A percentile compares a stretch with the other conserved stretches of the same genome.
Evolutionary conservation across 1,140 invertebrate species (phyloP).

Genomic region (Heliconius congener): DNA sequence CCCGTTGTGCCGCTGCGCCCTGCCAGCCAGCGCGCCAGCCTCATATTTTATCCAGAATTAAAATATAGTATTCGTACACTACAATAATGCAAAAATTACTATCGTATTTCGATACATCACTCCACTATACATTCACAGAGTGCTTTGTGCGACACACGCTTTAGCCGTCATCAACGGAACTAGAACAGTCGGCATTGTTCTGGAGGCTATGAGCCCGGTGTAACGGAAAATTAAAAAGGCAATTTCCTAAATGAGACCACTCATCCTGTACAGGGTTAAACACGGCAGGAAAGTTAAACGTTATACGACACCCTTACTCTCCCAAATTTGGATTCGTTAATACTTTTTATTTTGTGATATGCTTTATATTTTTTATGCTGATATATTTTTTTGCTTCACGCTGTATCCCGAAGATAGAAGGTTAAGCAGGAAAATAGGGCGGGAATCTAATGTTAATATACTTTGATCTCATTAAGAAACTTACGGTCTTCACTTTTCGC

Average conservation of each 20-base stretch:
- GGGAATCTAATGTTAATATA: too few relatives aligned
- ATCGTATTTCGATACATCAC: conserved; percentile 23
- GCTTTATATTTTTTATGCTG: background rate
- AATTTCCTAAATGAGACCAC: conserved; percentile 67
- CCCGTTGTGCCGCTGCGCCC: too few relatives aligned
- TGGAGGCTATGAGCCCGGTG: conserved; percentile 46
- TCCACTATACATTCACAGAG: conserved; percentile 24
- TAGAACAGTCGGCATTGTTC: conserved; percentile 48
- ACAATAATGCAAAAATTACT: background rate
- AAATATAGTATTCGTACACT: background rate
- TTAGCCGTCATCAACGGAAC: conserved; percentile 46
- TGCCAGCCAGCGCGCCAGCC: too few relatives aligned
- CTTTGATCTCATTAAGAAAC: too few relatives aligned
- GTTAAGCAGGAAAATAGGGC: too few relatives aligned
- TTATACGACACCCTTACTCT: conserved; percentile 17
- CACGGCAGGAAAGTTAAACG: conserved; percentile 45
- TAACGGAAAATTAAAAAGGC: conserved; percentile 72
- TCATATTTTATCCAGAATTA: background rate
- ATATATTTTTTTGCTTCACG: too few relatives aligned
- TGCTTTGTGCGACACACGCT: conserved; percentile 35
- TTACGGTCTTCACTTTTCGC: too few relatives aligned
- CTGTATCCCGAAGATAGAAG: too few relatives aligned
- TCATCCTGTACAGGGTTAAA: conserved; percentile 51
- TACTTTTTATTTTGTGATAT: conserved; percentile 11
- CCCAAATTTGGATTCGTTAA: conserved; percentile 21